Base-by-base conservation (phyloP, 2,113 vertebrate species). In the Myxocyprinus asiaticus region DNA sequence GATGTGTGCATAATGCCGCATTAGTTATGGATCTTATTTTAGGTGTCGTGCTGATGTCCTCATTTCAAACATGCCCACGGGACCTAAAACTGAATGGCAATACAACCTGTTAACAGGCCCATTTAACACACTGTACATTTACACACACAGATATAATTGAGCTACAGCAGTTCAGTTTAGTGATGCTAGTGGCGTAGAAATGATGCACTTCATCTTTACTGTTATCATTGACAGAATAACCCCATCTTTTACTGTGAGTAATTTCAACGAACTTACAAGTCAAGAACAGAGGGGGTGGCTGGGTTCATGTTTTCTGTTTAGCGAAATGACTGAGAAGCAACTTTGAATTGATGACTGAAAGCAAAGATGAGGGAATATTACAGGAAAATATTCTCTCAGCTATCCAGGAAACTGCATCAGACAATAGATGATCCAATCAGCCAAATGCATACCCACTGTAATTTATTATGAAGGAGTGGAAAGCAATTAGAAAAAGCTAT, bases 401-500 rank as follows among this genome's bases (percentile, higher is more conserved):
- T 47, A 42, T 62, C 44, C 71, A 74, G 71, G 8, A 8, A 74
- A 6, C 42, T 72, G 69, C 58, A 62, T 74, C 45, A 42, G 71
- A 62, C 56, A 12, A 73, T 22, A 42, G 58, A 48, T 63, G 62
- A 75, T 75, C 17, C 59, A 75, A 63, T 74, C 15, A 74, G 71
- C 56, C 8, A 14, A 42, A 48, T 55, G 59, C 53, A 42, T 43
- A 33, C 6, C 9, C 58, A 48, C 44, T 76, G 7, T 42, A 64
- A n/a, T 12, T 63, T 76, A 59, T 73, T 55, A 43, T n/a, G 7
- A 14, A 50, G 45, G 11, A 74, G 47, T 63, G 17, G 17, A 63
- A 51, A 50, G 22, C 45, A 51, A 63, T 63, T 62, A 74, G 58
- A 63, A 51, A 33, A 11, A 4, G 50, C 48, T 9, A 74, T 17